phyloP scores from a whole-genome alignment of 2,113 vertebrate species.

The Otolemur garnettii region DNA sequence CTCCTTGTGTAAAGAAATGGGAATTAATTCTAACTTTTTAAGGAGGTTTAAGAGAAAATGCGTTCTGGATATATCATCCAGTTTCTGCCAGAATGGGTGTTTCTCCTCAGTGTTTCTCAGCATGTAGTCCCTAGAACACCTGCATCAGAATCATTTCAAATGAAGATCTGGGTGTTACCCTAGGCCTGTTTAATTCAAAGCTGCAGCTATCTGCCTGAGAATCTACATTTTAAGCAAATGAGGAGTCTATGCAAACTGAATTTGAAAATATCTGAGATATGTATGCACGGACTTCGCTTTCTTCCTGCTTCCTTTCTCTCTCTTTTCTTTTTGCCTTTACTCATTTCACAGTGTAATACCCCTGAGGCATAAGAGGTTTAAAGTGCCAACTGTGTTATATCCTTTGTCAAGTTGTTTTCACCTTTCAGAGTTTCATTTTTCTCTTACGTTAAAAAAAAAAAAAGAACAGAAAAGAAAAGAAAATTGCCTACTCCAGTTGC shows the following conservation, averaged over 20 bases:
- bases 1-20: not conserved
- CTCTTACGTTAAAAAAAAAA: not conserved
- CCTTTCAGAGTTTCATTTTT: slow-evolving; percentile 29
- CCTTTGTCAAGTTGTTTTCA: slow-evolving; percentile 24
- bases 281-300: not conserved
- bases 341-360: not conserved
- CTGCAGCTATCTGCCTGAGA: not conserved
- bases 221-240: slow-evolving; percentile 32
- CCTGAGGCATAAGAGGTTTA: not conserved
- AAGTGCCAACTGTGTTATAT: not conserved
- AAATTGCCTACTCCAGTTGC: slow-evolving; percentile 1
- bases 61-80: not conserved
- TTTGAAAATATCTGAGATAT: not conserved
- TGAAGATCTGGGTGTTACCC: not conserved
- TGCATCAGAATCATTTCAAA: not conserved
- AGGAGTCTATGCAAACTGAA: not conserved
- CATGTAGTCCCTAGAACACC: not conserved
- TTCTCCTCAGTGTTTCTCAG: not conserved
- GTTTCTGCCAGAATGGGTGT: not conserved
- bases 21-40: not conserved
- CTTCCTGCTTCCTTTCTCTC: not conserved
- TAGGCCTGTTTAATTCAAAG: slow-evolving; percentile 35
- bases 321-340: not conserved
- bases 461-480: too few relatives aligned
- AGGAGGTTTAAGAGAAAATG: not conserved